Evolutionary conservation across 2,113 vertebrate species (phyloP).

Genomic region (Axis porcinus): DNA sequence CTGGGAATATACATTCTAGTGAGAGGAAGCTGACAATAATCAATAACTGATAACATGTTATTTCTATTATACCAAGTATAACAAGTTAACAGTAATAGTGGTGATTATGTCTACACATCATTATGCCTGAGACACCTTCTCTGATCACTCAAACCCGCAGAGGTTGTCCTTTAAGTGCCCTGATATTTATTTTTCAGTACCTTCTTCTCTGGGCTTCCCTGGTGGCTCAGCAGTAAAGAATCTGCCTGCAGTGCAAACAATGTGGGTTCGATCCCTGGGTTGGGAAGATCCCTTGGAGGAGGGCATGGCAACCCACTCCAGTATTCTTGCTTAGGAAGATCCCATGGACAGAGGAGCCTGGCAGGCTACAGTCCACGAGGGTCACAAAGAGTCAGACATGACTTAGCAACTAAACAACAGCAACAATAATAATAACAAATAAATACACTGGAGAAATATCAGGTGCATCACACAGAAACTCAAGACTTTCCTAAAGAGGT

Average conservation of each 20-base stretch:
- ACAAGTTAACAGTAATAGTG: background rate
- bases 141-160: background rate
- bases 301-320: background rate
- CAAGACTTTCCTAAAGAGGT: slow-evolving; percentile 14
- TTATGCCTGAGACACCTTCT: background rate
- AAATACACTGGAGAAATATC: background rate
- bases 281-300: background rate
- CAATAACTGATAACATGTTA: background rate
- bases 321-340: background rate
- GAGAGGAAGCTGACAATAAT: background rate
- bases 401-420: background rate
- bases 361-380: background rate
- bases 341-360: background rate
- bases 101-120: background rate
- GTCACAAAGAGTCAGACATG: background rate
- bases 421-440: background rate
- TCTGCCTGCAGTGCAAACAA: background rate
- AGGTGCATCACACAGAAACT: background rate
- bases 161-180: background rate
- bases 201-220: background rate
- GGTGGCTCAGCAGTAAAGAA: background rate
- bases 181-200: background rate
- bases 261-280: background rate
- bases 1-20: background rate
- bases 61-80: background rate